Conservation (phyloP, 2,113 vertebrate genomes). For the Barnardius zonarius region DNA sequence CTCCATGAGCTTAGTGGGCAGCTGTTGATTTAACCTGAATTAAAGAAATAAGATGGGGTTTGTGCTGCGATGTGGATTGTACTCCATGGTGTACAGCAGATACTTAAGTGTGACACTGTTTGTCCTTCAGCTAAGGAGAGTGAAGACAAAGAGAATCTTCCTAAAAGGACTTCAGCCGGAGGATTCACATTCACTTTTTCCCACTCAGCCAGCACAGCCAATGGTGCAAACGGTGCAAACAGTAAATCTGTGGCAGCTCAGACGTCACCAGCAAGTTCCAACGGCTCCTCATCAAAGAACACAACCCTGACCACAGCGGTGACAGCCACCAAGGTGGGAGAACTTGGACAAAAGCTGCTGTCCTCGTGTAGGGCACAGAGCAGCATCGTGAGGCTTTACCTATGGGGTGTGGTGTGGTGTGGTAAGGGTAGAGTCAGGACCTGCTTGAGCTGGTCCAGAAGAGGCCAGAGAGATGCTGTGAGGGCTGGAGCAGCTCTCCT, state of each 20-base stretch:
- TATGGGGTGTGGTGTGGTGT: background rate
- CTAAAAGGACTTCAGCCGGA: conserved; percentile 76
- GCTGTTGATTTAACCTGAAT: background rate
- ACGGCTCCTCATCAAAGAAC: conserved; percentile 86
- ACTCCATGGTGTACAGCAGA: background rate
- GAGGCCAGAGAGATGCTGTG: background rate
- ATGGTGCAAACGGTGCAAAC: conserved; percentile 85
- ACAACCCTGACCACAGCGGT: conserved; percentile 80
- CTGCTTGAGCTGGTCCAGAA: background rate
- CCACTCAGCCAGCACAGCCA: conserved; percentile 83
- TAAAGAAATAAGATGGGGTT: background rate
- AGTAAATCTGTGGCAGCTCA: conserved; percentile 84
- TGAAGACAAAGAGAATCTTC: conserved; percentile 84
- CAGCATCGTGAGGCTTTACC: rapidly evolving
- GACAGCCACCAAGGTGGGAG: conserved; percentile 79
- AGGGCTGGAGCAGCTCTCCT: no score
- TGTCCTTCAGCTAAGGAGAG: conserved; percentile 82
- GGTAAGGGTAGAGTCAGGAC: rapidly evolving
- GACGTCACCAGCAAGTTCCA: conserved; percentile 82
- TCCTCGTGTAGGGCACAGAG: rapidly evolving
- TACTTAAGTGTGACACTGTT: conserved; percentile 48
- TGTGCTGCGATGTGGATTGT: background rate
- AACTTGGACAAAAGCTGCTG: background rate
- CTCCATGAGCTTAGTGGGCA: background rate
- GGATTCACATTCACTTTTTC: conserved; percentile 84